Conservation (phyloP, 1,140 invertebrate species). For the Drosophila pallidifrons region DNA sequence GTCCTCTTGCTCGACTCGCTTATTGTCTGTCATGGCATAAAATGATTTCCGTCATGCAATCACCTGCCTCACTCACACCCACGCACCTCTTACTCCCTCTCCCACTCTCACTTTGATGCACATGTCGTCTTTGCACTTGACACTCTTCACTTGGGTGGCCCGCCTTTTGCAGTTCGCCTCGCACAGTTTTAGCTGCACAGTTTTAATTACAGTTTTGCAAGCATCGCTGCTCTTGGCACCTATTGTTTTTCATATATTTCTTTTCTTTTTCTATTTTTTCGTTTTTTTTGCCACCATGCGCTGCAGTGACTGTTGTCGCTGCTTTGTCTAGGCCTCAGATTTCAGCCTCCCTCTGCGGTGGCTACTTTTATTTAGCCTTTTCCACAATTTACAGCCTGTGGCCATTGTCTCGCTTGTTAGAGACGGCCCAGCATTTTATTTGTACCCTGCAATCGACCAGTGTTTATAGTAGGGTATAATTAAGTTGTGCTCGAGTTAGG, state of each 20-base stretch:
- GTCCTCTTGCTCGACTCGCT: constrained; percentile 44
- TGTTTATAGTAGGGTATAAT: background rate
- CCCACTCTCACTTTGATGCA: background rate
- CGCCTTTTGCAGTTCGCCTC: constrained; percentile 42
- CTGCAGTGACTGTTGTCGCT: too few relatives aligned
- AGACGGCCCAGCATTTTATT: constrained; percentile 58
- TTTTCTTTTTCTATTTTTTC: too few relatives aligned
- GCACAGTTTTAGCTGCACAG: constrained; percentile 54
- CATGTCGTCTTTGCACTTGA: constrained; percentile 73
- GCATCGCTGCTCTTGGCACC: constrained; percentile 47
- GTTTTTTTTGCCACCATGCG: too few relatives aligned
- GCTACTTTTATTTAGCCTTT: constrained; percentile 57
- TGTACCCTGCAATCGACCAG: constrained; percentile 6
- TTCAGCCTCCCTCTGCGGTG: constrained; percentile 30
- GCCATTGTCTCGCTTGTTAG: constrained; percentile 79
- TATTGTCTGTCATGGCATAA: constrained; percentile 81
- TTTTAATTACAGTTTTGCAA: constrained; percentile 73
- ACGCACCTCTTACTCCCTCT: background rate
- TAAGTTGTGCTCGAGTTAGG: background rate
- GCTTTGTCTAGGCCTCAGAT: constrained; percentile 43
- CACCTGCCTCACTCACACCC: background rate
- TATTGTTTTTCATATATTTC: constrained; percentile 49
- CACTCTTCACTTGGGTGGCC: constrained; percentile 64
- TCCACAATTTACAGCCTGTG: constrained; percentile 69
- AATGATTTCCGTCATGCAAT: constrained; percentile 73